phyloP scores from a whole-genome alignment of 2,888 invertebrate species.

The Therioaphis trifolii region DNA sequence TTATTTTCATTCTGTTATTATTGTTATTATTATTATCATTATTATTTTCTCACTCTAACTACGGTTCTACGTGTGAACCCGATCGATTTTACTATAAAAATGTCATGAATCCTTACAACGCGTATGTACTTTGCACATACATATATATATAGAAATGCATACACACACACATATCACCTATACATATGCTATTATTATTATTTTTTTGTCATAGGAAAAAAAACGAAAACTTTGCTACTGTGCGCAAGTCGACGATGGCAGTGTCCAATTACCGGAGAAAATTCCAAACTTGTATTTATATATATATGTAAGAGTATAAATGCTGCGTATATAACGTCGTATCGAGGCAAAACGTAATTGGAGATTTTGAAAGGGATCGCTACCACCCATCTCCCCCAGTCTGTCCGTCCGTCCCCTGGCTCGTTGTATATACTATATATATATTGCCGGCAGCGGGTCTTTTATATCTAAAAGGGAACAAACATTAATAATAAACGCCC shows the following conservation, averaged over 20 bases:
- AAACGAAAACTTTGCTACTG: constrained; percentile 39
- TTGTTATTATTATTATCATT: neutral
- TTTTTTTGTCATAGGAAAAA: constrained; percentile 17
- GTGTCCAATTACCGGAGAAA: constrained; percentile 61
- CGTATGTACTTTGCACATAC: neutral
- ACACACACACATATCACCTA: neutral
- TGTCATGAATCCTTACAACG: neutral
- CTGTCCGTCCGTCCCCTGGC: constrained; percentile 3
- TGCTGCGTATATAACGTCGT: constrained; percentile 13
- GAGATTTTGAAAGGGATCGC: constrained; percentile 62
- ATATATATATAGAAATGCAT: constrained; percentile 6
- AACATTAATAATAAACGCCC: constrained; percentile 62
- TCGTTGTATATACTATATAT: neutral
- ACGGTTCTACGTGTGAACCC: neutral
- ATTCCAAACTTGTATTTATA: constrained; percentile 54
- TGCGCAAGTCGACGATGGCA: neutral
- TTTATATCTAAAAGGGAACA: constrained; percentile 59
- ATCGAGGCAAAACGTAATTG: constrained; percentile 60
- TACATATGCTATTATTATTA: constrained; percentile 18
- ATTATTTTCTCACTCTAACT: neutral
- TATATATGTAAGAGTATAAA: constrained; percentile 7
- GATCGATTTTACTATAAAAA: constrained; percentile 49
- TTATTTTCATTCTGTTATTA: constrained; percentile 11
- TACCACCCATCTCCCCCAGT: neutral
- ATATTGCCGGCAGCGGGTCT: constrained; percentile 47